Base-by-base conservation (phyloP, 2,888 invertebrate genomes). In the Euplexia lucipara region DNA sequence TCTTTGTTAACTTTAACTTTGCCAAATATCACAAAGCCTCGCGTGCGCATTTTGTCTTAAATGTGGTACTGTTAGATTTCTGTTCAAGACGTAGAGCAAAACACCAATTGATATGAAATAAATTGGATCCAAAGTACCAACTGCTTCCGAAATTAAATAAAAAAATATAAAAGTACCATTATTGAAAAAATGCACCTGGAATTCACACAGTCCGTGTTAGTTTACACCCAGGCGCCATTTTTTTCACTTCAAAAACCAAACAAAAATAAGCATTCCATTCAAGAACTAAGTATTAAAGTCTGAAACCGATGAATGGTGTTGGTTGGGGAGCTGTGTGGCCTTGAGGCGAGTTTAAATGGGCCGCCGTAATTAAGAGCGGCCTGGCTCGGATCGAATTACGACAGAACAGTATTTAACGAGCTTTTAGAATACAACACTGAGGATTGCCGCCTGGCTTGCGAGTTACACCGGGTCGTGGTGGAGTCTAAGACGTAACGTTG, bases 331-430 rank as follows among this genome's bases (percentile, higher is more conserved):
- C 37, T 32, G 52, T 60, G 37, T 62, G 57, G 68, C 76, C 71
- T 76, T 65, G 62, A 71, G 79, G 48, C 62, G 47, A 42, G 54
- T 65, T 70, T 63, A 71, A 78, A 71, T 71, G 71, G 65, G 48
- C 47, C 49, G 22, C 52, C 59, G 54, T 79, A 71, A 79, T 78
- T 71, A 78, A 75, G 76, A 65, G 58, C 41, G 30, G 45, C 51
- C 39, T 44, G 39, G 35, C 58, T 26, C 41, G 52, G 59, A 62
- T 75, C 63, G 58, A 57, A 58, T 59, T 60, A 75, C 65, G 61
- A 58, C 48, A 62, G 65, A 61, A 62, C 54, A 54, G 51, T 59
- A 71, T 66, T 76, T 75, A 71, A 74, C 65, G 74, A 76, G 72
- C 54, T 76, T 74, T 74, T 74, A 76, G 76, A 74, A 74, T 51